Base-by-base conservation (phyloP, 2,888 invertebrate species). In the Drosophila flavopinicola region DNA sequence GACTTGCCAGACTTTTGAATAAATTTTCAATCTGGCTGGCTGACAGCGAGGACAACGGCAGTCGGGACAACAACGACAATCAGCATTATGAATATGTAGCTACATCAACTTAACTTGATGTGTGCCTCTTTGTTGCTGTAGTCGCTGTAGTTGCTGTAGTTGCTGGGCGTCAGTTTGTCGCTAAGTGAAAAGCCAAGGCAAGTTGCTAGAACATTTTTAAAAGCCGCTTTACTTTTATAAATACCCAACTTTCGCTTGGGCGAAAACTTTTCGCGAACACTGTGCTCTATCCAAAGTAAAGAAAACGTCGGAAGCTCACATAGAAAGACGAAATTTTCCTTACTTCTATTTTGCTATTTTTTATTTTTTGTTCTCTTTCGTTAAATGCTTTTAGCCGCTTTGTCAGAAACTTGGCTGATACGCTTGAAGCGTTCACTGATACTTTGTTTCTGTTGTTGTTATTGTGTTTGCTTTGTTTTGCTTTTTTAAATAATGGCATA, bases 71-170 rank as follows among this genome's bases (percentile, higher is more conserved):
- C 56, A 59, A 59, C 39, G 75, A 78, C 75, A 82, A 65, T 75
- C 82, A 70, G 78, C 69, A 70, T 80, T 80, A 80, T 80, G 84
- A 80, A 80, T 80, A 84, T 84, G 78, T 80, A 84, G 78, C 57
- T 71, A 79, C 83, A 83, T 59, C 72, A 64, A 63, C 75, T 72
- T 79, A 60, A 59, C 49, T 60, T 72, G 53, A 83, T 76, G 69
- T 79, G 78, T 68, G 66, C 29, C 25, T 48, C 35, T 47, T 44
- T 54, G 33, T 53, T 49, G 32, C 15, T 37, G 32, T 24, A 35
- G 48, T 47, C 48, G 32, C 44, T 25, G 23, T 13, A 27, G 33
- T 30, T 45, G 30, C 29, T 59, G 51, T 32, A 35, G 53, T 48
- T 56, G 52, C n/a, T 33, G 65, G 24, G 59, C 52, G 52, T 45